Percentiles rank a stretch among this genome's conserved stretches.
Conservation (phyloP, 2,113 vertebrate genomes). For the Grammomys dolichurus region DNA sequence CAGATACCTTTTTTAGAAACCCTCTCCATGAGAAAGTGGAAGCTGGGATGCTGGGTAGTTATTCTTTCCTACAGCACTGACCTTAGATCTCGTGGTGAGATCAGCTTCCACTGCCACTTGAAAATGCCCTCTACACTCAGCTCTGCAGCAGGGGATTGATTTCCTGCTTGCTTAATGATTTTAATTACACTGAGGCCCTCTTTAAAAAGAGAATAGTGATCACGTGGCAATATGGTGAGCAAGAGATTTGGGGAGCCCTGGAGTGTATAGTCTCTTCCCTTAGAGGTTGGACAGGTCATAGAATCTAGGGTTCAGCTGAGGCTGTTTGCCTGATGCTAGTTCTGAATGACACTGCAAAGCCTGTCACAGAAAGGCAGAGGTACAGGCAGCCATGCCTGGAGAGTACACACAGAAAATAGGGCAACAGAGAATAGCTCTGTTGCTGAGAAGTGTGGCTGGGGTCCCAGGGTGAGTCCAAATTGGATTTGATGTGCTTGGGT, state of each 20-base stretch:
- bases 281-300: not conserved
- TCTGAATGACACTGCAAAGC: not conserved
- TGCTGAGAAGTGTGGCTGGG: not conserved
- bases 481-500: not conserved
- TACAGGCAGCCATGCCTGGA: not conserved
- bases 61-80: not conserved
- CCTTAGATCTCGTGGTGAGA: not conserved
- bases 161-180: slow-evolving; percentile 54
- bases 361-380: not conserved
- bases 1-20: not conserved
- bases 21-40: not conserved
- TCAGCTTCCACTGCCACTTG: not conserved
- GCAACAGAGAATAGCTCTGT: not conserved
- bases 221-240: not conserved
- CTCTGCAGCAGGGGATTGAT: slow-evolving; percentile 30
- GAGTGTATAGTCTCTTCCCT: not conserved
- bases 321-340: not conserved
- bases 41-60: not conserved
- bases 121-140: not conserved
- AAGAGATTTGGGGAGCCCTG: not conserved
- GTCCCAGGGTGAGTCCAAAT: not conserved
- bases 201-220: not conserved
- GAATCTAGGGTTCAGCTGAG: not conserved
- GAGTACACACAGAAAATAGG: not conserved
- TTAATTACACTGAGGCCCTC: not conserved